phyloP scores from a whole-genome alignment of 2,113 vertebrate genomes.

The Todiramphus saurophagus region DNA sequence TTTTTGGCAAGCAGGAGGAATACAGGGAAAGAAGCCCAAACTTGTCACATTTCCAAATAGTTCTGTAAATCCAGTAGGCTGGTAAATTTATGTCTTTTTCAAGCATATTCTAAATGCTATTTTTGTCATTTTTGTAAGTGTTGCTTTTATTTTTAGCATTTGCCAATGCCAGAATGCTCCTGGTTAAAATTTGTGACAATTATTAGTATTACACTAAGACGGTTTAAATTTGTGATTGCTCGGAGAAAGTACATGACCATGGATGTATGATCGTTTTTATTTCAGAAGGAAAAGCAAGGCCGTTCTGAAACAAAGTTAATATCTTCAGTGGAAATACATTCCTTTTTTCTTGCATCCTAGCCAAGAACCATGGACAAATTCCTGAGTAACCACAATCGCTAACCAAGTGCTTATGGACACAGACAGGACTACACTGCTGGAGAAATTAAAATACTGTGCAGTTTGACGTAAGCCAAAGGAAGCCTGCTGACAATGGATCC shows the following conservation, averaged over 20 bases:
- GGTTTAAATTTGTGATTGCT: background rate
- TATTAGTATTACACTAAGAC: background rate
- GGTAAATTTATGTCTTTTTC: background rate
- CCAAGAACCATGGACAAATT: accelerated
- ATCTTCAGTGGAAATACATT: background rate
- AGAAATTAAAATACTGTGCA: background rate
- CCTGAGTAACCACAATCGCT: accelerated
- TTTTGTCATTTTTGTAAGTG: background rate
- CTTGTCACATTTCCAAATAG: background rate
- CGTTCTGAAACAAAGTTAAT: background rate
- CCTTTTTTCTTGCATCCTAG: background rate
- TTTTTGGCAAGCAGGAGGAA: background rate
- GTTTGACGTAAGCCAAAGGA: background rate
- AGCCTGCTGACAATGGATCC: background rate
- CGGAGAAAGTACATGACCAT: background rate
- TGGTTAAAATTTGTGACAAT: background rate
- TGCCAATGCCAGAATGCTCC: background rate
- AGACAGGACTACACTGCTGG: background rate
- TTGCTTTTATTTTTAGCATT: background rate
- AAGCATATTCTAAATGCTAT: background rate
- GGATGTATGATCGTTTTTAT: background rate
- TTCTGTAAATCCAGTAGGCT: background rate
- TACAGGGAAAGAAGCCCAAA: accelerated
- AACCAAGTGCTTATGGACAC: background rate
- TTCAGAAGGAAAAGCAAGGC: background rate